These are phyloP conservation scores for Crossaster papposus DNA, from an alignment of 53 echinoderm and acorn worm species.

Conservation along the genomic window DNA sequence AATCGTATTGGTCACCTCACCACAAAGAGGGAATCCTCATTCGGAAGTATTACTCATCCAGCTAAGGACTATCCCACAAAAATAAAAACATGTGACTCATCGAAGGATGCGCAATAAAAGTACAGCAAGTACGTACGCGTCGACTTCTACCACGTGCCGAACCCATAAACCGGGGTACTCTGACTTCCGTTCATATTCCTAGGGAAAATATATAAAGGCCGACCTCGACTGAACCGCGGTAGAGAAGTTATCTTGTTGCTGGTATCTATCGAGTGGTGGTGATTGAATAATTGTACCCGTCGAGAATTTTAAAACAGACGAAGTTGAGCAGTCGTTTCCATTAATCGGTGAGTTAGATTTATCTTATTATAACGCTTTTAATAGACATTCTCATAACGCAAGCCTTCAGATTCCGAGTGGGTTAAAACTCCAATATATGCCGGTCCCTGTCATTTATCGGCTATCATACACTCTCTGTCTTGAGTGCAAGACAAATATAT, in stretches of 20 bases:
- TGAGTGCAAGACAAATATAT: too few species aligned
- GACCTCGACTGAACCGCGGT: not conserved
- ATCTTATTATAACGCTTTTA: too few species aligned
- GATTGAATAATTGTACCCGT: not conserved
- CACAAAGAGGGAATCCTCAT: constrained; percentile 31
- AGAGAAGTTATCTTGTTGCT: not conserved
- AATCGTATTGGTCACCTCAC: constrained; percentile 8
- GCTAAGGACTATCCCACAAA: constrained; percentile 39
- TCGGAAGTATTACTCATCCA: constrained; percentile 29
- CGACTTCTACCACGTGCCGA: not conserved
- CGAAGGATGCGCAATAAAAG: not conserved
- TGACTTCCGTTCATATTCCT: not conserved
- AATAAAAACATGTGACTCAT: constrained; percentile 9
- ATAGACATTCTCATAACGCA: too few species aligned
- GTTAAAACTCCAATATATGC: too few species aligned
- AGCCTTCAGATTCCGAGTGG: too few species aligned
- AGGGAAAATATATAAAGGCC: not conserved
- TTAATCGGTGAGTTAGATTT: not conserved
- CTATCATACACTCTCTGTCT: too few species aligned
- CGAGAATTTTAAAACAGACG: not conserved
- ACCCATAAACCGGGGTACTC: not conserved
- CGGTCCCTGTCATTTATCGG: too few species aligned
- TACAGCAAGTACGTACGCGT: not conserved
- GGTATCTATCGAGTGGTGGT: not conserved
- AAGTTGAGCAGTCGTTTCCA: not conserved